These are phyloP conservation scores for Myiotriccus ornatus DNA, from an alignment of 2,797 vertebrate genomes.

Conservation along the genomic window DNA sequence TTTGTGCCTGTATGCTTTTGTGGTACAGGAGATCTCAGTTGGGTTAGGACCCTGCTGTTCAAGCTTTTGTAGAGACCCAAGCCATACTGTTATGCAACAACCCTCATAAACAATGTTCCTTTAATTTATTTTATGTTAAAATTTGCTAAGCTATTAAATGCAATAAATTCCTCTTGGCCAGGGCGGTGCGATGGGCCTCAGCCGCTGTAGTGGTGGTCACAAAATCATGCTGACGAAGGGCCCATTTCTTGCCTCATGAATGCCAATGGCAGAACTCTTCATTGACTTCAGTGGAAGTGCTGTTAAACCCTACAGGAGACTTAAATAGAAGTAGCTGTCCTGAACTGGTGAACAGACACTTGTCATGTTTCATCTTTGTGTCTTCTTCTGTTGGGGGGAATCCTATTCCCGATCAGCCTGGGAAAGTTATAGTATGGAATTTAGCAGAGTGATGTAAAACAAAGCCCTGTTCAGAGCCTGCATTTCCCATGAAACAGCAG, in stretches of 20 bases:
- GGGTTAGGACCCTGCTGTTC: background rate
- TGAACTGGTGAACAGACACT: background rate
- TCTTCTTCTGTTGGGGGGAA: background rate
- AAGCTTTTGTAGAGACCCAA: accelerated
- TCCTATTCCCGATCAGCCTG: accelerated
- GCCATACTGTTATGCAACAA: background rate
- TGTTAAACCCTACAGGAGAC: background rate
- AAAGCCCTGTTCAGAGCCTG: background rate
- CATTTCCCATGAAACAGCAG: background rate
- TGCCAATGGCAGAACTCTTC: background rate
- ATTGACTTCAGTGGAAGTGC: background rate
- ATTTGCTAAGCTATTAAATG: background rate
- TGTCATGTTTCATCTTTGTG: background rate
- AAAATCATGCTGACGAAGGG: background rate
- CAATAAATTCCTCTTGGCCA: background rate
- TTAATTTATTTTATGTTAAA: background rate
- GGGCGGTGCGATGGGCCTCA: background rate
- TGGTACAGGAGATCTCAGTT: background rate
- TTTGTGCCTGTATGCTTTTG: background rate
- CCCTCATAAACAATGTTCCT: background rate
- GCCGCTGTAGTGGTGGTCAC: background rate
- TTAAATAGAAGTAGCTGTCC: background rate
- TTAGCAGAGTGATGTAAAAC: background rate
- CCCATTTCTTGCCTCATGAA: accelerated
- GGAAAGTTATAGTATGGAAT: background rate